These are phyloP conservation scores for Formica aserva DNA, from an alignment of 2,888 invertebrate species.

Conservation along the genomic window DNA sequence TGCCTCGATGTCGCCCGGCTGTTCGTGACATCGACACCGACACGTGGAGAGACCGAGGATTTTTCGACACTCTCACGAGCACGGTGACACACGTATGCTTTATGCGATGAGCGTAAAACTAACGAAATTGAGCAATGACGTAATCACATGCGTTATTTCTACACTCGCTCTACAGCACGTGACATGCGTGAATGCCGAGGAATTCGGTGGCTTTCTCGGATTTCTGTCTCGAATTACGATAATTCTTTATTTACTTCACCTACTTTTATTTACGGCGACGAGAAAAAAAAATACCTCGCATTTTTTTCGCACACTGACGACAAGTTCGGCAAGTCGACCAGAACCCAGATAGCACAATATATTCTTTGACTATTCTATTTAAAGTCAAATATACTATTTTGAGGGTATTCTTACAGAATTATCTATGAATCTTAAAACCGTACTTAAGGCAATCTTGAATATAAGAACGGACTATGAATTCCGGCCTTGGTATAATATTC, in stretches of 20 bases:
- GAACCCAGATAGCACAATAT: background rate
- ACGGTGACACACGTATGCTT: background rate
- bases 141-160: slow-evolving; percentile 69
- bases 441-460: no score
- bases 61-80: slow-evolving; percentile 55
- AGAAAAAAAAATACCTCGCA: background rate
- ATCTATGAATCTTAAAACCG: no score
- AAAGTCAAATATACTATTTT: no score
- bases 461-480: no score
- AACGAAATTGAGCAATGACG: slow-evolving; percentile 65
- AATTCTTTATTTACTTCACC: background rate
- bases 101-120: background rate
- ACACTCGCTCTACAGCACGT: slow-evolving; percentile 51
- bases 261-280: background rate
- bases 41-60: slow-evolving; percentile 56
- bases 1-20: background rate
- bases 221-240: background rate
- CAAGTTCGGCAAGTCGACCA: background rate
- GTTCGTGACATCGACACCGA: slow-evolving; percentile 24
- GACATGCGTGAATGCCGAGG: slow-evolving; percentile 57
- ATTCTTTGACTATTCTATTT: no score
- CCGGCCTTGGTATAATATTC: no score
- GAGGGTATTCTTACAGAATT: no score
- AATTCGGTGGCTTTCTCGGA: slow-evolving; percentile 45
- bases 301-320: background rate